Evolutionary conservation across 1,140 invertebrate species (phyloP).

Genomic region (Drosophila kikkawai): DNA sequence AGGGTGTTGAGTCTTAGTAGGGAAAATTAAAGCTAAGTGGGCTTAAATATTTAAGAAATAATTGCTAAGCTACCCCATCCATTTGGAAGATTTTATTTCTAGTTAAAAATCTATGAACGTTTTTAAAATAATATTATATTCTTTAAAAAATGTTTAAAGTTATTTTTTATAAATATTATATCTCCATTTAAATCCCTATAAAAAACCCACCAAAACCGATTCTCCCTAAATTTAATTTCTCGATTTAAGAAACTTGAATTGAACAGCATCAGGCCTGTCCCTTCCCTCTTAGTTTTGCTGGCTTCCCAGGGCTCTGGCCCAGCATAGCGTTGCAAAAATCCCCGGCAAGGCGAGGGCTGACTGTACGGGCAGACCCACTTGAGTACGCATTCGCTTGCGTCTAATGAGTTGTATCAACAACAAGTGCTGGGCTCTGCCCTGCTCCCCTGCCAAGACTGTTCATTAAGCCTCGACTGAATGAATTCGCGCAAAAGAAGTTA

Average conservation of each 20-base stretch:
- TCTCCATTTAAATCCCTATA: not conserved
- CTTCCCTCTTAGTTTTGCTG: slow-evolving; percentile 6
- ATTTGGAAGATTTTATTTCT: not conserved
- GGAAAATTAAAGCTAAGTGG: not conserved
- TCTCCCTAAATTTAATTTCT: slow-evolving; percentile 1
- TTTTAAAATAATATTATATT: not conserved
- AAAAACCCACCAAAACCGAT: not conserved
- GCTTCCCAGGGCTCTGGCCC: slow-evolving; percentile 3
- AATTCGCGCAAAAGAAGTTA: slow-evolving; percentile 81
- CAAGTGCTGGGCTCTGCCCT: slow-evolving; percentile 44
- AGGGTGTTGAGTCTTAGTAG: not conserved
- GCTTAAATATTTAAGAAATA: not conserved
- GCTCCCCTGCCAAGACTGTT: slow-evolving; percentile 61
- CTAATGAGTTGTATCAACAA: slow-evolving; percentile 83
- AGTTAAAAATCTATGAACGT: not conserved
- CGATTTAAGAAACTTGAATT: slow-evolving; percentile 34
- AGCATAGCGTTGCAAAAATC: slow-evolving; percentile 17
- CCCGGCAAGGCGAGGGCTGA: slow-evolving; percentile 19
- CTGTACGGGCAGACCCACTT: slow-evolving; percentile 63
- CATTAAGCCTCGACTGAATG: slow-evolving; percentile 80
- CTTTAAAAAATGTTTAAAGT: not conserved
- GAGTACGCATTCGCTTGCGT: slow-evolving; percentile 79
- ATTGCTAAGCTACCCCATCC: accelerated
- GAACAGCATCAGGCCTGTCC: slow-evolving; percentile 1
- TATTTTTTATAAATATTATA: too few relatives aligned